phyloP scores from a whole-genome alignment of 2,888 invertebrate genomes.

The Noctua pronuba region DNA sequence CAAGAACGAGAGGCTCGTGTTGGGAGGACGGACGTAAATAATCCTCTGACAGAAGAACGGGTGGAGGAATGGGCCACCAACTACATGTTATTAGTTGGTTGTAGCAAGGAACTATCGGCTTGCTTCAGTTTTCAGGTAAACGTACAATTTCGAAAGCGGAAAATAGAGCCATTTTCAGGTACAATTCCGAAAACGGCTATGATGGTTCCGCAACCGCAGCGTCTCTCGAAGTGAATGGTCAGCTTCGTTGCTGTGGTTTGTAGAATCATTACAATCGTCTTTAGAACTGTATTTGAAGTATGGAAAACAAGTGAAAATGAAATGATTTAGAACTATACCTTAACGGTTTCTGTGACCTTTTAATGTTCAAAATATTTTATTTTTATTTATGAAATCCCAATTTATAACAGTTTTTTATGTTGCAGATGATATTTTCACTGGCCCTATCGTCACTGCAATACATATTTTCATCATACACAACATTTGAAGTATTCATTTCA shows the following conservation, averaged over 20 bases:
- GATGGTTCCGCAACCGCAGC: neutral
- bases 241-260: neutral
- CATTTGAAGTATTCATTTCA: neutral
- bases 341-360: neutral
- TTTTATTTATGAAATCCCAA: too few species aligned
- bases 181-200: neutral
- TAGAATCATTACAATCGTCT: neutral
- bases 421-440: conserved; percentile 31
- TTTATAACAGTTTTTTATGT: neutral
- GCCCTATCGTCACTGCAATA: neutral
- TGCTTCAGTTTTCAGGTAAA: conserved; percentile 39
- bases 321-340: neutral
- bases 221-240: neutral
- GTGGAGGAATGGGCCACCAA: conserved; percentile 25
- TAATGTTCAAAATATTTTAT: neutral
- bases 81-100: conserved; percentile 25
- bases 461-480: neutral
- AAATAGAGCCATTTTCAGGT: neutral
- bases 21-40: neutral
- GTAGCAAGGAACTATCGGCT: conserved; percentile 16
- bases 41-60: neutral
- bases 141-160: neutral
- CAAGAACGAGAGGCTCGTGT: neutral
- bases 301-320: neutral
- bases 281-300: neutral